Percentiles rank a stretch among this genome's conserved stretches.
Evolutionary conservation across 2,888 invertebrate species (phyloP).

Genomic region (Hirudinaria manillensis): DNA sequence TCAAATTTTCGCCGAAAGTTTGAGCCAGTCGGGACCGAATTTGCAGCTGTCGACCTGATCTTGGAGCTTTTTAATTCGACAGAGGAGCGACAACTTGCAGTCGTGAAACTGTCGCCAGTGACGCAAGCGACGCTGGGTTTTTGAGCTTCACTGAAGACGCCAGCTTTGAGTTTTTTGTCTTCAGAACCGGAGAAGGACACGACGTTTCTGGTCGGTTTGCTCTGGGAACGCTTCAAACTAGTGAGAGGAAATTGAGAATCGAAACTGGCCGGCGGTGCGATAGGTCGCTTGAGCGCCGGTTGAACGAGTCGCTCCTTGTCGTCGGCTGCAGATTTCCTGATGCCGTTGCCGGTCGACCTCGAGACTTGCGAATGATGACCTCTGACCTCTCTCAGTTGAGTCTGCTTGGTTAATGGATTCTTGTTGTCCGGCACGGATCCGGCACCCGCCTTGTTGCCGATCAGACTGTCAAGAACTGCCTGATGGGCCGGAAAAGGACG

Average conservation of each 20-base stretch:
- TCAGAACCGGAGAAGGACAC: background rate
- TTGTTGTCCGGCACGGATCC: background rate
- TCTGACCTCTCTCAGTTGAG: background rate
- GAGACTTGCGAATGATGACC: background rate
- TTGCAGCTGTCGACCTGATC: background rate
- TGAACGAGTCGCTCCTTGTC: background rate
- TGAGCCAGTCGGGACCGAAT: background rate
- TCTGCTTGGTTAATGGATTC: background rate
- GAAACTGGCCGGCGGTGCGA: background rate
- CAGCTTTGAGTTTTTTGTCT: background rate
- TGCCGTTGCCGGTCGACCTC: background rate
- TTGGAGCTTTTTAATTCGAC: background rate
- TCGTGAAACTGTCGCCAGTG: background rate
- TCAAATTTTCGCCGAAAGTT: conserved; percentile 7
- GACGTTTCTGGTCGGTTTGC: background rate
- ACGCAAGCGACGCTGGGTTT: background rate
- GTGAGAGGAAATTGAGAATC: background rate
- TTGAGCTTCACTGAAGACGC: background rate
- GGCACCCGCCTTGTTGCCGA: background rate
- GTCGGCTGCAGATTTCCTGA: background rate
- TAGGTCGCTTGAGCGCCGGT: background rate
- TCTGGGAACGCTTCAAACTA: background rate
- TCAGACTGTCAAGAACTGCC: conserved; percentile 16
- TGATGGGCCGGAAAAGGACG: conserved; percentile 27
- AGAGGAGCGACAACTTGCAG: background rate